Evolutionary conservation across 2,113 vertebrate species (phyloP).

Genomic region (Cygnus buccinator): DNA sequence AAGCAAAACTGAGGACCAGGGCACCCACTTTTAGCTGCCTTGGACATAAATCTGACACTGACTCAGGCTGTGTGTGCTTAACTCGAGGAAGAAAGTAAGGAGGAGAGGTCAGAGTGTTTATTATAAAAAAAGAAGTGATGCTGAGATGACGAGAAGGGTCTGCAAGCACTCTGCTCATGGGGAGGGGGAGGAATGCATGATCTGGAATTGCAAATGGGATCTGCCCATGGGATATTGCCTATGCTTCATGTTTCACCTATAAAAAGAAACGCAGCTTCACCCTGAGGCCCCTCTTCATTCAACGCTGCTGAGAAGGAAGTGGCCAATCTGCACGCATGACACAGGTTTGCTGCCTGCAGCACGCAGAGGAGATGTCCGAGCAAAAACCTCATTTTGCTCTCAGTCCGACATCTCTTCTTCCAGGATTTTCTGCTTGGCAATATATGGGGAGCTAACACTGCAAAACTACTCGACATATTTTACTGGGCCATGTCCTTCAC

Average conservation of each 20-base stretch:
- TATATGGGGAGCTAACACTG: background rate
- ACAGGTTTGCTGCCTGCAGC: background rate
- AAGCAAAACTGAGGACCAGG: background rate
- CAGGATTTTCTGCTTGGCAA: background rate
- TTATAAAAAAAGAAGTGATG: background rate
- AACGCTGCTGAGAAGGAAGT: background rate
- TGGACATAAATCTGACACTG: background rate
- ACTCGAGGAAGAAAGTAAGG: background rate
- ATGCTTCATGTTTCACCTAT: slow-evolving; percentile 4
- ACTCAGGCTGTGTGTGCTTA: background rate
- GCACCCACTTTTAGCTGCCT: background rate
- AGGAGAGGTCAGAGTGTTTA: background rate
- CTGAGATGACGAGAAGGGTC: background rate
- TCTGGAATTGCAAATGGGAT: slow-evolving; percentile 11
- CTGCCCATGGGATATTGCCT: background rate
- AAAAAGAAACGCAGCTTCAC: background rate
- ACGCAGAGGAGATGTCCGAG: background rate
- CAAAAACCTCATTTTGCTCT: background rate
- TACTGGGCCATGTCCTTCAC: background rate
- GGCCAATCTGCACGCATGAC: background rate
- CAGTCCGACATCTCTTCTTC: fast-evolving
- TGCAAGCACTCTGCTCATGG: background rate
- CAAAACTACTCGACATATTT: background rate
- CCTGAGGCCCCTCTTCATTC: background rate
- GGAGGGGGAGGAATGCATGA: background rate